phyloP scores from a whole-genome alignment of 2,888 invertebrate genomes.

The Mongoloraphidia duomilia region DNA sequence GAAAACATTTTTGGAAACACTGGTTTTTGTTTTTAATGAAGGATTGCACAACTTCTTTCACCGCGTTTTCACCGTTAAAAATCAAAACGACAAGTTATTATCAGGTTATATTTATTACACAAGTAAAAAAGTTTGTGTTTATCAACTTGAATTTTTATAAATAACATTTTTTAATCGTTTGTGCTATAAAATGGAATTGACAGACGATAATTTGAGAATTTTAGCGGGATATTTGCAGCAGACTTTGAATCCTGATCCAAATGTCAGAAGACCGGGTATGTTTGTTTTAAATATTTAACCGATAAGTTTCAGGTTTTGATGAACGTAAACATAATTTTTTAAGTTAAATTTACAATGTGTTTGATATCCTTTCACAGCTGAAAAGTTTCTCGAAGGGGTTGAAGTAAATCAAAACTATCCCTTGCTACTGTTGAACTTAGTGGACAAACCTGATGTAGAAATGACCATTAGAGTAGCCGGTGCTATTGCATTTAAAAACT shows the following conservation, averaged over 20 bases:
- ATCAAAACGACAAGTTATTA: too few species aligned
- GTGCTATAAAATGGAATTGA: conserved; percentile 62
- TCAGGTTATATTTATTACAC: too few species aligned
- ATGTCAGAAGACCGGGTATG: conserved; percentile 71
- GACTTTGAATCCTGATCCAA: conserved; percentile 73
- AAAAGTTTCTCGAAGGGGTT: conserved; percentile 79
- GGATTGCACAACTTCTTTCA: too few species aligned
- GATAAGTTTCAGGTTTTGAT: background rate
- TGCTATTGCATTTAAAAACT: conserved; percentile 93
- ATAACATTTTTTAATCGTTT: too few species aligned
- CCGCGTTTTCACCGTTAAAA: too few species aligned
- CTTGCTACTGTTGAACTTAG: conserved; percentile 65
- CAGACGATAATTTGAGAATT: conserved; percentile 68
- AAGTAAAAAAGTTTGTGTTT: too few species aligned
- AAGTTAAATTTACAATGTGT: background rate
- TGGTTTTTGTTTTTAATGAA: too few species aligned
- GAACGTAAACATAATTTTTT: conserved; percentile 5
- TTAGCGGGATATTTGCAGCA: conserved; percentile 74
- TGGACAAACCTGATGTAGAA: conserved; percentile 70
- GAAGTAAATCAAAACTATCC: conserved; percentile 87
- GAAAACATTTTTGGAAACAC: too few species aligned
- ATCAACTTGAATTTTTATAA: too few species aligned
- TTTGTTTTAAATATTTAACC: conserved; percentile 8
- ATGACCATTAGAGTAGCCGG: conserved; percentile 76
- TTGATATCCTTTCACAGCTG: conserved; percentile 46